Conservation (phyloP, 1,140 invertebrate species). For the Hyphantria cunea region DNA sequence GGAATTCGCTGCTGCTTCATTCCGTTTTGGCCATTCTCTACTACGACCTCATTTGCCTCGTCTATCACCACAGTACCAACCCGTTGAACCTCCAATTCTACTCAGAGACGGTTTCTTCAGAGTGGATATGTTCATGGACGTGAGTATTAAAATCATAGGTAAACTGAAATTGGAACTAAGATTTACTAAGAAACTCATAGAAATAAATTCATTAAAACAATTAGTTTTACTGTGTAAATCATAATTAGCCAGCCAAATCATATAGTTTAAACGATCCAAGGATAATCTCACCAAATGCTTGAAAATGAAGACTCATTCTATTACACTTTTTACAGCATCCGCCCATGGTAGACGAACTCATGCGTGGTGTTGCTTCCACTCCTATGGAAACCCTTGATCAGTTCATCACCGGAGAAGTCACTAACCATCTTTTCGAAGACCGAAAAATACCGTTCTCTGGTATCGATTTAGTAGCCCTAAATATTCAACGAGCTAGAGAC, state of each 20-base stretch:
- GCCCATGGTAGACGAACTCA: slow-evolving; percentile 93
- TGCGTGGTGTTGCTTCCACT: slow-evolving; percentile 92
- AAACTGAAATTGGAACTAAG: neutral
- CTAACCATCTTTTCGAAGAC: slow-evolving; percentile 96
- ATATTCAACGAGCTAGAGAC: slow-evolving; percentile 92
- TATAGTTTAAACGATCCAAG: too few species aligned
- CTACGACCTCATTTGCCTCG: slow-evolving; percentile 94
- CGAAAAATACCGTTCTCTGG: slow-evolving; percentile 92
- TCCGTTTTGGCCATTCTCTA: slow-evolving; percentile 96
- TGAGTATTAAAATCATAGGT: slow-evolving; percentile 52
- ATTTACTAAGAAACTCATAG: too few species aligned
- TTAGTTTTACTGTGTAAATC: too few species aligned
- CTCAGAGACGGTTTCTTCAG: slow-evolving; percentile 97
- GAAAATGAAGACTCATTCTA: too few species aligned
- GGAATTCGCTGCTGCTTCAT: slow-evolving; percentile 97
- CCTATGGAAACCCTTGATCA: slow-evolving; percentile 97
- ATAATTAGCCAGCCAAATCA: too few species aligned
- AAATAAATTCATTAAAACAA: too few species aligned
- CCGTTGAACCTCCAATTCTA: slow-evolving; percentile 90
- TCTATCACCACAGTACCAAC: slow-evolving; percentile 90
- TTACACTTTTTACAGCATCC: slow-evolving; percentile 73
- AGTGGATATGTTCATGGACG: slow-evolving; percentile 92
- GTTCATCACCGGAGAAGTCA: slow-evolving; percentile 96
- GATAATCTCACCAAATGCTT: too few species aligned
- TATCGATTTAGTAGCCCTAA: slow-evolving; percentile 91